A percentile compares a stretch with the other conserved stretches of the same genome.
Evolutionary conservation across 1,140 invertebrate species (phyloP).

Genomic region (Latrodectus geometricus): DNA sequence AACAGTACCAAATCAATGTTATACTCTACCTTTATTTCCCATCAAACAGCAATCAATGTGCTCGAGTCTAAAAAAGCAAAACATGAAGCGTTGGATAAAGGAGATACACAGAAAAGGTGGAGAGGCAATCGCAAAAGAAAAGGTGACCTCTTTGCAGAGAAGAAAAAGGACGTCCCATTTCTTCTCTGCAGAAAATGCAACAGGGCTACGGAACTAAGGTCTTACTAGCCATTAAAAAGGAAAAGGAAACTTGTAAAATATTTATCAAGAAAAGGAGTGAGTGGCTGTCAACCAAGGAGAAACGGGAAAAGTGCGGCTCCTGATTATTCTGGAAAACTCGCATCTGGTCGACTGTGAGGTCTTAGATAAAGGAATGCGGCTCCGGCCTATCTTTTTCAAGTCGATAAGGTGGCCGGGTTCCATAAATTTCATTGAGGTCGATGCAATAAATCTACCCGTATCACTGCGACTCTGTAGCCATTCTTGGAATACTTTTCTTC

Average conservation of each 20-base stretch:
- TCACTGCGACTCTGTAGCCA: constrained; percentile 31
- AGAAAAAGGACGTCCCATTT: constrained; percentile 36
- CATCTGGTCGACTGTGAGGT: constrained; percentile 50
- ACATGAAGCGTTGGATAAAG: too few relatives aligned
- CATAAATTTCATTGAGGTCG: constrained; percentile 57
- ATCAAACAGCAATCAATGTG: too few relatives aligned
- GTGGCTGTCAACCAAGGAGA: constrained; percentile 32
- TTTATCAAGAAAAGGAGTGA: constrained; percentile 46
- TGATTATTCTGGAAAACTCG: constrained; percentile 43
- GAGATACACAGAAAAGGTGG: constrained; percentile 41
- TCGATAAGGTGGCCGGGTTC: constrained; percentile 45
- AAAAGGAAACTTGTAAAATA: constrained; percentile 51
- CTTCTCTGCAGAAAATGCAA: constrained; percentile 10
- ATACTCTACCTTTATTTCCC: too few relatives aligned
- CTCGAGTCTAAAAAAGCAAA: too few relatives aligned
- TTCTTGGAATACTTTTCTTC: constrained; percentile 33
- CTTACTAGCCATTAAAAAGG: constrained; percentile 1
- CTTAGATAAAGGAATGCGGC: constrained; percentile 46
- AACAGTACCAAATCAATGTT: too few relatives aligned
- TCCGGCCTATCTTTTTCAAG: constrained; percentile 50
- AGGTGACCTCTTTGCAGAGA: background rate
- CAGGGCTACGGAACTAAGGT: constrained; percentile 44
- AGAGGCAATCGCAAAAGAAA: constrained; percentile 27
- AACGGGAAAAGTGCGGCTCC: constrained; percentile 37
- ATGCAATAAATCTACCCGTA: constrained; percentile 52